These are phyloP conservation scores for Sarcophaga carnaria DNA, from an alignment of 2,888 invertebrate genomes.

Conservation along the genomic window DNA sequence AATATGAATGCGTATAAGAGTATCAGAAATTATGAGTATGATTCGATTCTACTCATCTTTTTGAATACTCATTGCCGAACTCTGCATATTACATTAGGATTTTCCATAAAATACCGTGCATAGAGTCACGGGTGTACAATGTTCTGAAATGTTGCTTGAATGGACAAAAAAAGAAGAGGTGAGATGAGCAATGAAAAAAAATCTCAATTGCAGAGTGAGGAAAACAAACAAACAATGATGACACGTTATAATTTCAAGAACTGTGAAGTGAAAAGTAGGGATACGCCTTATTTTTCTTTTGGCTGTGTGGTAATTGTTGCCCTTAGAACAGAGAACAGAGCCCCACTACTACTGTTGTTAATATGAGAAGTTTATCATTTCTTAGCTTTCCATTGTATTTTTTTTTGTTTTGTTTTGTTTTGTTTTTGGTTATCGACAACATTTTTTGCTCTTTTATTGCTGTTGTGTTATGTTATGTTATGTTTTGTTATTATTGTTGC, in stretches of 20 bases:
- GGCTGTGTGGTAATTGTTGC: constrained; percentile 67
- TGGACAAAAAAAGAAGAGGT: constrained; percentile 59
- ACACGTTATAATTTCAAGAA: constrained; percentile 76
- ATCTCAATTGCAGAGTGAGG: constrained; percentile 43
- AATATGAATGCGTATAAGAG: too few relatives aligned
- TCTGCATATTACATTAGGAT: too few relatives aligned
- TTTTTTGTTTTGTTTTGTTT: constrained; percentile 9
- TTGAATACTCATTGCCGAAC: too few relatives aligned
- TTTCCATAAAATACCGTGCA: background rate
- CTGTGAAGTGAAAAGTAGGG: constrained; percentile 31
- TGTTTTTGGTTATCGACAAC: too few relatives aligned
- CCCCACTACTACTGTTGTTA: constrained; percentile 57
- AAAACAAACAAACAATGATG: constrained; percentile 77
- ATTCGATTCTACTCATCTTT: too few relatives aligned
- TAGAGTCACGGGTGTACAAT: constrained; percentile 6
- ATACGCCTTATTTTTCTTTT: constrained; percentile 70
- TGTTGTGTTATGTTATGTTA: background rate
- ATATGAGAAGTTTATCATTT: constrained; percentile 65
- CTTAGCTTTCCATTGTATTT: constrained; percentile 26
- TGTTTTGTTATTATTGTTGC: constrained; percentile 33
- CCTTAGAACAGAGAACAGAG: constrained; percentile 31
- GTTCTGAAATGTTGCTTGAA: background rate
- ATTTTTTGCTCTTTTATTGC: background rate
- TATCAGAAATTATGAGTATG: too few relatives aligned
- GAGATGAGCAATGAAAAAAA: background rate